Evolutionary conservation across 2,888 invertebrate species (phyloP).

Genomic region (Dicranocentrus wangi): DNA sequence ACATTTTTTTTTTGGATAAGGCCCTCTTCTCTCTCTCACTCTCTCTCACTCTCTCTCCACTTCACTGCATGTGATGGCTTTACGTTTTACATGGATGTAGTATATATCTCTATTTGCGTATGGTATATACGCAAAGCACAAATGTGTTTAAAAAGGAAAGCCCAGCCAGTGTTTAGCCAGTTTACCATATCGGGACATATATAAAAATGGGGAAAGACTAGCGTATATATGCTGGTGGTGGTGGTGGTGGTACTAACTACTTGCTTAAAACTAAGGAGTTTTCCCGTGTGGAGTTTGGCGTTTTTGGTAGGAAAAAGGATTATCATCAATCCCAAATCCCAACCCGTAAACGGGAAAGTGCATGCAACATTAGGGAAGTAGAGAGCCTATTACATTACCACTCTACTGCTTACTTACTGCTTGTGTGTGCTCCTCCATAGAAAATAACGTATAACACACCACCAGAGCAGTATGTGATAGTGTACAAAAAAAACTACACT

Average conservation of each 20-base stretch:
- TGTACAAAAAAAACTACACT: constrained; percentile 24
- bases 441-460: constrained; percentile 6
- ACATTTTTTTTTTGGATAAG: constrained; percentile 17
- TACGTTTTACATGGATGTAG: neutral
- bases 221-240: constrained; percentile 17
- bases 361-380: constrained; percentile 50
- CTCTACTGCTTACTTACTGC: constrained; percentile 31
- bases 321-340: constrained; percentile 57
- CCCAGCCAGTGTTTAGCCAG: neutral
- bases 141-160: constrained; percentile 1
- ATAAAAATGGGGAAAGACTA: neutral
- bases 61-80: constrained; percentile 18
- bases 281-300: constrained; percentile 34
- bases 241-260: constrained; percentile 18
- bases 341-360: constrained; percentile 57
- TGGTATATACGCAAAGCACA: neutral
- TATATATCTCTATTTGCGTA: constrained; percentile 21
- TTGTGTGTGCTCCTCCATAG: constrained; percentile 2
- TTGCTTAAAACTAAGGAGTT: constrained; percentile 31
- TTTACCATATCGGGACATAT: constrained; percentile 14
- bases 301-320: constrained; percentile 44
- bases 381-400: constrained; percentile 46
- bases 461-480: neutral
- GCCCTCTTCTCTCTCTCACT: neutral
- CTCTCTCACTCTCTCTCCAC: neutral